phyloP scores from a whole-genome alignment of 2,797 vertebrate genomes.

The Knipowitschia caucasica region DNA sequence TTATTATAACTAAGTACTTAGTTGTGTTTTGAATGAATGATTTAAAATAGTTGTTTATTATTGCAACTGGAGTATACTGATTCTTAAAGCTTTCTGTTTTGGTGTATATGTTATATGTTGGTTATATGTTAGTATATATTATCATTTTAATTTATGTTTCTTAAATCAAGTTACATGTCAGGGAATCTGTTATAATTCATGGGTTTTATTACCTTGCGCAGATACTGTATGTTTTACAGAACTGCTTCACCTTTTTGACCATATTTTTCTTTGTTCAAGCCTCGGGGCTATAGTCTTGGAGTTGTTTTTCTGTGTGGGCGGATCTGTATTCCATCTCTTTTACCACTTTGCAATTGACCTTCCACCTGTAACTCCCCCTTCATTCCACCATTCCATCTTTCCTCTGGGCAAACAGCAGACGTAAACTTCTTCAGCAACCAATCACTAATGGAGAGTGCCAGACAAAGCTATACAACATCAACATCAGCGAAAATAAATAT shows the following conservation, averaged over 20 bases:
- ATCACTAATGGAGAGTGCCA: neutral
- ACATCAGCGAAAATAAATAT: no score
- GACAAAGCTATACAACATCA: neutral
- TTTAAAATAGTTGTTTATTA: no score
- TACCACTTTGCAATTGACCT: constrained; percentile 44
- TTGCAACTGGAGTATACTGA: no score
- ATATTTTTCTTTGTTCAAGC: constrained; percentile 12
- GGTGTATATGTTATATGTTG: no score
- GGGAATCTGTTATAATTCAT: no score
- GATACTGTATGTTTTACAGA: constrained; percentile 11
- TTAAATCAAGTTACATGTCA: no score
- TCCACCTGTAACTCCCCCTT: constrained; percentile 21
- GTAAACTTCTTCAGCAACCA: neutral
- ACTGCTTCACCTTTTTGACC: neutral
- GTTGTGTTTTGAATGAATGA: no score
- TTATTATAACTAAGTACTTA: no score
- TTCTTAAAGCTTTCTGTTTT: no score
- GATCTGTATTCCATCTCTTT: constrained; percentile 43
- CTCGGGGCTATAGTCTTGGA: constrained; percentile 26
- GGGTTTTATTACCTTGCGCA: no score
- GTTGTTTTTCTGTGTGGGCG: constrained; percentile 22
- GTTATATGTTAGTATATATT: no score
- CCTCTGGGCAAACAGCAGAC: constrained; percentile 30
- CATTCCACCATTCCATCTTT: constrained; percentile 13
- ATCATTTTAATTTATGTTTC: no score